A percentile compares a stretch with the other conserved stretches of the same genome.
Evolutionary conservation across 2,888 invertebrate species (phyloP).

Genomic region (Omphaloscelis lunosa): DNA sequence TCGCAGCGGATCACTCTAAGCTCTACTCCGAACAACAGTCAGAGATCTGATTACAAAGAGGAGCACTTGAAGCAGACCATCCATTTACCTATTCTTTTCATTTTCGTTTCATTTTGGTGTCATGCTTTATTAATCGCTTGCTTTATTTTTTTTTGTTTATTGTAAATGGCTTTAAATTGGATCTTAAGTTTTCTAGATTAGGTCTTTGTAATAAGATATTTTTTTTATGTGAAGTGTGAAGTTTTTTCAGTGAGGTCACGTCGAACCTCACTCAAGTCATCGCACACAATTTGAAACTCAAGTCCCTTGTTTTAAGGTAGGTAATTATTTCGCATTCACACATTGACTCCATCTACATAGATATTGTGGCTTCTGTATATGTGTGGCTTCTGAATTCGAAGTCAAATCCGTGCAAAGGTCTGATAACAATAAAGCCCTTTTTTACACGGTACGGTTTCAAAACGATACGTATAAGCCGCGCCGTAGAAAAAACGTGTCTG

Average conservation of each 20-base stretch:
- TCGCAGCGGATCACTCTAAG: conserved; percentile 83
- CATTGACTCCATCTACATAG: neutral
- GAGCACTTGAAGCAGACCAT: conserved; percentile 58
- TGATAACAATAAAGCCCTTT: neutral
- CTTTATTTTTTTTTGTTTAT: neutral
- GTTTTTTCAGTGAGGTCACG: neutral
- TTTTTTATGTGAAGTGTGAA: neutral
- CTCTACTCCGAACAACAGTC: conserved; percentile 80
- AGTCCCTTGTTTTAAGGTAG: neutral
- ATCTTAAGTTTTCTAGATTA: neutral
- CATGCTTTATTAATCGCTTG: conserved; percentile 20
- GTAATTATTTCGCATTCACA: neutral
- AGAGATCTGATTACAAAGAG: conserved; percentile 79
- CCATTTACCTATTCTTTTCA: conserved; percentile 37
- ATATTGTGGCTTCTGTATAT: too few relatives aligned
- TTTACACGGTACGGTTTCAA: too few relatives aligned
- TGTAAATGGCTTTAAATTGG: neutral
- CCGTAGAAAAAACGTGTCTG: too few relatives aligned
- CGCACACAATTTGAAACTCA: neutral
- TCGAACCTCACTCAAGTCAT: neutral
- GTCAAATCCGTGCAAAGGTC: neutral
- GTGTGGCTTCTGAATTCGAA: neutral
- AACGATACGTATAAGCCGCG: too few relatives aligned
- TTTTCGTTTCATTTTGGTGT: conserved; percentile 44
- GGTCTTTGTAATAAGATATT: neutral